Percentiles rank a stretch among this genome's conserved stretches.
These are phyloP conservation scores for Basileuterus tristriatus DNA, from an alignment of 2,797 vertebrate species.

Conservation along the genomic window DNA sequence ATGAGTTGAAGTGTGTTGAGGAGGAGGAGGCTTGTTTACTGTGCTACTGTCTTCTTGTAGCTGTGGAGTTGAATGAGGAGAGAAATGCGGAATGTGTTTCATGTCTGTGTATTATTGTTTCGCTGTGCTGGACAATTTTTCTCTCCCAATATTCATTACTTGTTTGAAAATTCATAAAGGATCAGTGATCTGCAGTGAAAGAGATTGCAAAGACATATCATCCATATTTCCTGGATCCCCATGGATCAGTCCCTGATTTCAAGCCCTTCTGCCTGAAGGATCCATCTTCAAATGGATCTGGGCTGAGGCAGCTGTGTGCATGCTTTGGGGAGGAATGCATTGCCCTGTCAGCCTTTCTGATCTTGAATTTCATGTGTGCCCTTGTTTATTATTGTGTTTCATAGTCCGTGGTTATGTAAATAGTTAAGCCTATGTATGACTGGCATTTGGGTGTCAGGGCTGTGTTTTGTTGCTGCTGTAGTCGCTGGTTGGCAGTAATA, in stretches of 20 bases:
- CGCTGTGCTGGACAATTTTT: background rate
- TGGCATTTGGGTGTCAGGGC: background rate
- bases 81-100: slow-evolving; percentile 27
- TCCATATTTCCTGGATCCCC: background rate
- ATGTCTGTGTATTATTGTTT: slow-evolving; percentile 1
- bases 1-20: slow-evolving; percentile 74
- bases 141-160: background rate
- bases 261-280: background rate
- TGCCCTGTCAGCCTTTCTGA: background rate
- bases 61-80: slow-evolving; percentile 70
- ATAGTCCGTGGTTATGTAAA: background rate
- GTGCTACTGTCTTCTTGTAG: slow-evolving; percentile 63
- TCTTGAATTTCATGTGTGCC: background rate
- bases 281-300: background rate
- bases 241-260: background rate
- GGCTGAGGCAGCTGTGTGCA: background rate
- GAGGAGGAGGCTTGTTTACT: slow-evolving; percentile 73
- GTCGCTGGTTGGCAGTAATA: background rate
- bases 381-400: background rate
- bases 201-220: background rate
- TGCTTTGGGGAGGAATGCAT: background rate
- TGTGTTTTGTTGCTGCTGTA: background rate
- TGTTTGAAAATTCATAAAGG: background rate
- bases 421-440: fast-evolving
- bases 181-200: background rate